Base-by-base conservation (phyloP, 2,888 invertebrate species). In the Scrobipalpa costella region DNA sequence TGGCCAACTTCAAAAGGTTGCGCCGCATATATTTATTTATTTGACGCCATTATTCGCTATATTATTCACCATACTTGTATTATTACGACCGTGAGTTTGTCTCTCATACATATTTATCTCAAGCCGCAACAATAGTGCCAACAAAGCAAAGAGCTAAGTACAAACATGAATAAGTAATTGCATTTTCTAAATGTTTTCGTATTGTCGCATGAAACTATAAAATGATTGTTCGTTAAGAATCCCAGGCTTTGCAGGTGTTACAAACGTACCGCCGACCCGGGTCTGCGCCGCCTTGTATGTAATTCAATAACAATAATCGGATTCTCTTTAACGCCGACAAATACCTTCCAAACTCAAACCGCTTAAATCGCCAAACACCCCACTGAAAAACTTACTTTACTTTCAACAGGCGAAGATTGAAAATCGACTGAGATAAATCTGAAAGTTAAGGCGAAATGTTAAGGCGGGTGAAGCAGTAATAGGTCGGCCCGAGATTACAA, bases 221-320 rank as follows among this genome's bases (percentile, higher is more conserved):
- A 55, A 34, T 27, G 33, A 55, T 55, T 34, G 34, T 55, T n/a
- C 34, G 33, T 34, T 34, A 15, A 55, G 55, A 17, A 55, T 55
- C 34, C 55, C 55, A 55, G 55, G 34, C 7, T 33, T 55, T 69
- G 67, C 63, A 65, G 66, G 65, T 59, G 66, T 65, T 52, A 38
- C 52, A 58, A 67, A 57, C 49, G 21, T 58, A 57, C 57, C 50
- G 63, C 50, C 63, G 62, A 59, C 21, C 62, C 64, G 67, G 62
- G 64, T 62, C 63, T 61, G 63, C 63, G 60, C 62, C 66, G 66
- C 67, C 75, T 71, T 73, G 74, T 79, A 76, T 79, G 78, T 84
- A 79, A 83, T 83, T 84, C 81, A 84, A 84, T 81, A 81, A 82
- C 78, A 79, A 83, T 80, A 81, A 83, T 82, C 79, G 73, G 78